Base-by-base conservation (phyloP, 2,113 vertebrate species). In the Lepus americanus region DNA sequence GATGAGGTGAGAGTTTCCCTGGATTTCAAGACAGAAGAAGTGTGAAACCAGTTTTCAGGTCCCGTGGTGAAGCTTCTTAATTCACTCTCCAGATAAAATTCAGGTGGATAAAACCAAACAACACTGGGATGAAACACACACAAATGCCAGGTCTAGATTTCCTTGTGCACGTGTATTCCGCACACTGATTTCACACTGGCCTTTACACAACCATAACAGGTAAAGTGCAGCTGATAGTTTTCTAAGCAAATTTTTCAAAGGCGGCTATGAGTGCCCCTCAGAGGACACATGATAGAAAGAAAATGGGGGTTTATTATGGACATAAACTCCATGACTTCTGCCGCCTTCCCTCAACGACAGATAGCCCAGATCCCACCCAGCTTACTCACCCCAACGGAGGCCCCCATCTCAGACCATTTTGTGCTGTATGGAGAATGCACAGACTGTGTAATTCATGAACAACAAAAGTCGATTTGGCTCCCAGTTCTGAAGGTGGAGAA, bases 211-310 rank as follows among this genome's bases (percentile, higher is more conserved):
- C 97, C 98, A 97, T 94, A 98, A 98, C 96, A 94, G 63, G 87
- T 95, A 94, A 97, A 96, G 88, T 94, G 97, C 96, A 98, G 97
- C 95, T 98, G 94, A 98, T 97, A 97, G 97, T 98, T 98, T 98
- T 82, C 94, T 87, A 91, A 87, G 59, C 64, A 79, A 53, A n/a
- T 93, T 97, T 97, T 97, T 97, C 98, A 97, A 98, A 98, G 97
- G 97, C 97, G 96, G 97, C 96, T 98, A 98, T 98, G 98, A 98
- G 98, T 98, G 98, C 97, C 95, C 97, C 96, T 98, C 97, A 97
- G 96, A 98, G 96, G 90, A 96, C 83, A 97, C 96, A 97, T 97
- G 98, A 98, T 98, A 97, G 98, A 98, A 98, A 98, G 97, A 97
- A 98, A 98, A 98, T 92, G 97, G 93, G 96, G 97, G 97, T 98